Percentiles rank a stretch among this genome's conserved stretches.
phyloP scores from a whole-genome alignment of 2,797 vertebrate species.

The Taeniopygia guttata region DNA sequence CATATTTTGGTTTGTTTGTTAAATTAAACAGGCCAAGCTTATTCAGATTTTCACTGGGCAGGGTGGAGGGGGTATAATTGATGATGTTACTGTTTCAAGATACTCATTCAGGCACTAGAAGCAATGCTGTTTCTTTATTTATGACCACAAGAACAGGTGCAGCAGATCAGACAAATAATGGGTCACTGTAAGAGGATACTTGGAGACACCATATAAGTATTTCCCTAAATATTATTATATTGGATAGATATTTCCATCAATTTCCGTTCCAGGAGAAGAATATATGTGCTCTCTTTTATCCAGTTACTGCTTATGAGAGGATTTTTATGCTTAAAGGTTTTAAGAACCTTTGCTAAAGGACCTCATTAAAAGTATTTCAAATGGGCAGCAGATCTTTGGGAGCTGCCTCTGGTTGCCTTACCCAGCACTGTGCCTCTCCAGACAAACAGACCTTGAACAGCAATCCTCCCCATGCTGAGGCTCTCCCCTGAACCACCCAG shows the following conservation, averaged over 20 bases:
- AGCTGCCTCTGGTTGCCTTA: neutral
- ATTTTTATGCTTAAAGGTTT: neutral
- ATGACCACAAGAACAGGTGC: neutral
- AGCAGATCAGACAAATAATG: neutral
- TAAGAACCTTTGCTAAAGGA: neutral
- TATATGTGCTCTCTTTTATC: neutral
- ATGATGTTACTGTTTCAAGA: neutral
- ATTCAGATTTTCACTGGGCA: neutral
- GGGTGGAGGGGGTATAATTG: neutral
- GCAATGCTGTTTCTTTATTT: neutral
- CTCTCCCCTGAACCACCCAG: neutral
- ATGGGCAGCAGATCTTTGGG: neutral
- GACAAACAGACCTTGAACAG: neutral
- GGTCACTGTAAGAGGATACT: neutral
- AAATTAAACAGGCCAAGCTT: neutral
- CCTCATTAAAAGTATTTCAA: neutral
- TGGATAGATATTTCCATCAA: neutral
- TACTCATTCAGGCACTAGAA: neutral
- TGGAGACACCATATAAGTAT: neutral
- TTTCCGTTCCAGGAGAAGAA: neutral
- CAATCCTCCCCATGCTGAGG: accelerated
- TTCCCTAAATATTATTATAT: neutral
- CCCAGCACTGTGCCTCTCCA: neutral
- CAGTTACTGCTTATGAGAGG: neutral
- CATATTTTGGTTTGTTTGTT: neutral